Evolutionary conservation across 1,140 invertebrate species (phyloP).

Genomic region (Whitmania pigra): DNA sequence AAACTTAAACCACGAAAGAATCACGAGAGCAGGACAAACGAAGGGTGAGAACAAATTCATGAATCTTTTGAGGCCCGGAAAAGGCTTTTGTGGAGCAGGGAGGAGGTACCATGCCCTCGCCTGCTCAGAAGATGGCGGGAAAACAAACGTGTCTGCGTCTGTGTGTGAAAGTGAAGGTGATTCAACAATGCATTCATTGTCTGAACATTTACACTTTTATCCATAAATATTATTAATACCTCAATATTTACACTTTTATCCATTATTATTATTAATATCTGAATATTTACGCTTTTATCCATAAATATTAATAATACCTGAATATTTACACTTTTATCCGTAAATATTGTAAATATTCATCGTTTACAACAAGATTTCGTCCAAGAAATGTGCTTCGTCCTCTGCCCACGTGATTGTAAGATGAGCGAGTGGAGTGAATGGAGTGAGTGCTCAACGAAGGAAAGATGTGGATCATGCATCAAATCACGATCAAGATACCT

Average conservation of each 20-base stretch:
- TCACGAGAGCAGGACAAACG: background rate
- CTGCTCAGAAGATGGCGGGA: constrained; percentile 1
- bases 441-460: constrained; percentile 16
- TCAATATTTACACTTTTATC: no score
- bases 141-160: background rate
- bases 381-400: constrained; percentile 24
- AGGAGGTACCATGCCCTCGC: constrained; percentile 16
- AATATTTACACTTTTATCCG: no score
- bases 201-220: background rate
- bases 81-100: constrained; percentile 21
- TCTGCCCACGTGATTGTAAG: constrained; percentile 23
- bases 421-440: constrained; percentile 21
- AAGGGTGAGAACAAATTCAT: background rate
- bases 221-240: no score
- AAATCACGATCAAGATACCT: constrained; percentile 19
- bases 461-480: constrained; percentile 15
- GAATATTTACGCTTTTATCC: background rate
- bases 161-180: background rate
- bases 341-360: no score
- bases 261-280: no score
- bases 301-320: no score
- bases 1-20: no score
- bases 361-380: constrained; percentile 18
- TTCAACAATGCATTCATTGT: background rate
- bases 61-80: background rate